Evolutionary conservation across 2,888 invertebrate species (phyloP).

Genomic region (Ganaspis brasiliensis): DNA sequence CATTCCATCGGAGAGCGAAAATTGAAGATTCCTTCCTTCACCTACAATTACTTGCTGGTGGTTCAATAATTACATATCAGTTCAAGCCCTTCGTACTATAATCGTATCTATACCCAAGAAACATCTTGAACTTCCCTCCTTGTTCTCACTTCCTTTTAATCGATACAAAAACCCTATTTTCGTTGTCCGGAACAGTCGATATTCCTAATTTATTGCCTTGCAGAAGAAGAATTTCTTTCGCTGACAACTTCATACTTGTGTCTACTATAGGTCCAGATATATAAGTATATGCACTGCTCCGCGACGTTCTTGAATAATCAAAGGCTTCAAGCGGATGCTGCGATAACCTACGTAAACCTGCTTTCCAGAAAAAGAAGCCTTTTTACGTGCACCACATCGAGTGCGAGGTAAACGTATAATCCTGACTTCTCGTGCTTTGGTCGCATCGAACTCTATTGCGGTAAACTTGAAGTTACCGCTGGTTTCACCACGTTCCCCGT

Average conservation of each 20-base stretch:
- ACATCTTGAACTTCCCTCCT: not conserved
- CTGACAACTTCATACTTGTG: slow-evolving; percentile 10
- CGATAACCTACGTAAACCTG: slow-evolving; percentile 66
- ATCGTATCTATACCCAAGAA: slow-evolving; percentile 31
- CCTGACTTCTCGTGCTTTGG: slow-evolving; percentile 43
- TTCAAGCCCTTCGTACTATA: slow-evolving; percentile 26
- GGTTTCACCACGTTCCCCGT: not conserved
- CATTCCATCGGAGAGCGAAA: slow-evolving; percentile 28
- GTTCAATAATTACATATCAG: slow-evolving; percentile 40
- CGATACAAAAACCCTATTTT: not conserved
- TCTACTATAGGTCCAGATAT: slow-evolving; percentile 8
- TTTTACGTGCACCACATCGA: slow-evolving; percentile 55
- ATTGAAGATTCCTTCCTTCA: slow-evolving; percentile 36
- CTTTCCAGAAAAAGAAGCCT: slow-evolving; percentile 62
- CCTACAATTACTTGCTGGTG: slow-evolving; percentile 33
- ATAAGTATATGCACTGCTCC: slow-evolving; percentile 37
- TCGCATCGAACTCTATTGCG: slow-evolving; percentile 47
- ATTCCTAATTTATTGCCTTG: not conserved
- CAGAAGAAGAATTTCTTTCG: not conserved
- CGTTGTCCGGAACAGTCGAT: not conserved
- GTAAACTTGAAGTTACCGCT: slow-evolving; percentile 38
- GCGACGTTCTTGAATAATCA: slow-evolving; percentile 63
- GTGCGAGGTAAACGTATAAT: slow-evolving; percentile 49
- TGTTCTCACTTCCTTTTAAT: slow-evolving; percentile 33
- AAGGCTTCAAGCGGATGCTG: slow-evolving; percentile 64